Evolutionary conservation across 2,113 vertebrate species (phyloP).

Genomic region (Ariopsis seemanni): DNA sequence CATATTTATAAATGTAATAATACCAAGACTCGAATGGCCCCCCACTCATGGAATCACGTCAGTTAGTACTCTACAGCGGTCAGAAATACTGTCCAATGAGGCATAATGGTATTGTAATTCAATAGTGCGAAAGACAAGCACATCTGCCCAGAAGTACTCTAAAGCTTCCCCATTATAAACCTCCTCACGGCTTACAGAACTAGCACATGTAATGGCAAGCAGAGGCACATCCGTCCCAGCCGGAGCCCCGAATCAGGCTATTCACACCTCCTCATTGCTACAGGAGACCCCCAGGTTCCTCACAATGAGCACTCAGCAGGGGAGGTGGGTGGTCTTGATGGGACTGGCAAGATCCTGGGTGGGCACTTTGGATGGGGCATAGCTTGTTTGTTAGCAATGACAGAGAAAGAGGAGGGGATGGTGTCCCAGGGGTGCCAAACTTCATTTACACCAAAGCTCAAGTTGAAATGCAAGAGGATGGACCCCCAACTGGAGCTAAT

Average conservation of each 20-base stretch:
- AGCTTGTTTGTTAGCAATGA: constrained; percentile 50
- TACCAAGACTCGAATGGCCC: neutral
- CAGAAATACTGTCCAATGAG: neutral
- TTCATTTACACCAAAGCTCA: constrained; percentile 59
- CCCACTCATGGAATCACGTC: neutral
- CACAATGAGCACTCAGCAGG: constrained; percentile 48
- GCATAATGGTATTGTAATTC: constrained; percentile 42
- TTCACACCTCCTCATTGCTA: constrained; percentile 53
- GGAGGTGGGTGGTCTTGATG: constrained; percentile 53
- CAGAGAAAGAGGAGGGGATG: constrained; percentile 26
- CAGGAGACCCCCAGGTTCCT: constrained; percentile 50
- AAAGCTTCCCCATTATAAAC: constrained; percentile 45
- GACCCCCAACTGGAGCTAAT: constrained; percentile 53
- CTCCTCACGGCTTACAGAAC: constrained; percentile 46
- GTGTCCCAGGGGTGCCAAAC: constrained; percentile 50
- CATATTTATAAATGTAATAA: neutral
- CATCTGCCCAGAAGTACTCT: constrained; percentile 38
- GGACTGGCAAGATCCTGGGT: constrained; percentile 45
- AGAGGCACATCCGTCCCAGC: constrained; percentile 47
- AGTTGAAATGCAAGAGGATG: constrained; percentile 39
- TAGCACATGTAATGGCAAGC: constrained; percentile 50
- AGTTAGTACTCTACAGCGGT: neutral
- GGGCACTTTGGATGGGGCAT: constrained; percentile 45
- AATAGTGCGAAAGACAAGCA: constrained; percentile 48
- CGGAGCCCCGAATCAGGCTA: constrained; percentile 46